These are phyloP conservation scores for Lepisosteus osseus DNA, from an alignment of 2,113 vertebrate species.

Conservation along the genomic window DNA sequence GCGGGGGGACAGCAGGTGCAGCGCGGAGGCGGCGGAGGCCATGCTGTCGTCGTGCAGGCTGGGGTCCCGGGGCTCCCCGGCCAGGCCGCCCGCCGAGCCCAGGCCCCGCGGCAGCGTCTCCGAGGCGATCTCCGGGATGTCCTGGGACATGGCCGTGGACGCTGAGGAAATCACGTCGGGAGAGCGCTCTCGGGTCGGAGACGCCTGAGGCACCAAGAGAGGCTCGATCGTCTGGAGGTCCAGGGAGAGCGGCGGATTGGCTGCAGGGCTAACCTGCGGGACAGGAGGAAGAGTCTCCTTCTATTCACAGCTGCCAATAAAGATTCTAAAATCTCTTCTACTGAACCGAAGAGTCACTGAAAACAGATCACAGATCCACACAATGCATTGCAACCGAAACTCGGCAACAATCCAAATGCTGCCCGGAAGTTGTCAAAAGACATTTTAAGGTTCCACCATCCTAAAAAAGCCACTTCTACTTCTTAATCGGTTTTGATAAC, in stretches of 20 bases:
- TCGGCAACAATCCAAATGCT: no score
- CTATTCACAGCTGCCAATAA: no score
- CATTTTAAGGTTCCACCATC: no score
- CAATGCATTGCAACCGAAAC: no score
- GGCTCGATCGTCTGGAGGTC: conserved; percentile 81
- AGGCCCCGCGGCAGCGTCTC: conserved; percentile 82
- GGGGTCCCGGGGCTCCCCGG: conserved; percentile 58
- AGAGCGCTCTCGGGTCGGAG: conserved; percentile 88
- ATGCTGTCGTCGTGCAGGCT: conserved; percentile 79
- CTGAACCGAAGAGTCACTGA: no score
- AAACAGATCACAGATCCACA: not conserved
- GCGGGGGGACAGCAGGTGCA: conserved; percentile 81
- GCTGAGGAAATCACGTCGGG: conserved; percentile 96
- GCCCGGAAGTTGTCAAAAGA: no score
- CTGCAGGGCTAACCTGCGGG: conserved; percentile 57
- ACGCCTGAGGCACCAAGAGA: conserved; percentile 78
- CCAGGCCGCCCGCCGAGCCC: conserved; percentile 41
- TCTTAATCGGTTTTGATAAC: no score
- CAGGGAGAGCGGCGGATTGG: conserved; percentile 66
- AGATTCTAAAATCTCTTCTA: no score
- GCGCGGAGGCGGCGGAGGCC: conserved; percentile 87
- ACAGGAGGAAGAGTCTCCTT: not conserved
- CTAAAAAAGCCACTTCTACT: no score
- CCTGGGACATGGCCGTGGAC: conserved; percentile 91
- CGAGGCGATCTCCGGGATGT: conserved; percentile 93